phyloP scores from a whole-genome alignment of 2,113 vertebrate species.

The Bufo bufo region DNA sequence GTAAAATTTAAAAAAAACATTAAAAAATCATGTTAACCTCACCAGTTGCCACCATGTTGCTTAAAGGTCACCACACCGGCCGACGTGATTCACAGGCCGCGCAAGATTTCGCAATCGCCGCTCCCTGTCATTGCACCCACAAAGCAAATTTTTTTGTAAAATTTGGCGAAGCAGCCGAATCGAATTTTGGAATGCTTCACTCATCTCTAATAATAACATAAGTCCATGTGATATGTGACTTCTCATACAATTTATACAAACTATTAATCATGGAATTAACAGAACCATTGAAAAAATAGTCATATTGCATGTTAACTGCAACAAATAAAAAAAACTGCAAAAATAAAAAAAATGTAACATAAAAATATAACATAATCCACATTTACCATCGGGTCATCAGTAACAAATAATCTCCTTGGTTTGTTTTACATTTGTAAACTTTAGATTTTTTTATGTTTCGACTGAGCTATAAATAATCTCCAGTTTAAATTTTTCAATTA shows the following conservation, averaged over 20 bases:
- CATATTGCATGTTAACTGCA: background rate
- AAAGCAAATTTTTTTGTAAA: no score
- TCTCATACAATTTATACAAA: background rate
- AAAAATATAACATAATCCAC: background rate
- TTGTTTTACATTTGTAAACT: constrained; percentile 22
- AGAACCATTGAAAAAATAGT: background rate
- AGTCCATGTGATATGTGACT: background rate
- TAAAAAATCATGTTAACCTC: no score
- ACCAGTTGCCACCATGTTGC: no score
- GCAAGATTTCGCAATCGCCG: no score
- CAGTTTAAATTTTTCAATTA: constrained; percentile 39
- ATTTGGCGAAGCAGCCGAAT: no score
- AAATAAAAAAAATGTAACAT: background rate
- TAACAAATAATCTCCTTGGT: background rate
- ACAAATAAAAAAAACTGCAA: background rate
- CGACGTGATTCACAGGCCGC: no score
- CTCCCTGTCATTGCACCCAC: no score
- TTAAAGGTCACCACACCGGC: no score
- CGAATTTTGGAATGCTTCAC: no score
- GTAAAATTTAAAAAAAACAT: no score
- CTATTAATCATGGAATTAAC: background rate
- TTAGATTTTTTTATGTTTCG: constrained; percentile 21
- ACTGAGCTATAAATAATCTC: constrained; percentile 24
- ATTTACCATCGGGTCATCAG: background rate
- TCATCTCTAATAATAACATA: background rate